Evolutionary conservation across 2,888 invertebrate species (phyloP).

Genomic region (Cerastis leucographa): DNA sequence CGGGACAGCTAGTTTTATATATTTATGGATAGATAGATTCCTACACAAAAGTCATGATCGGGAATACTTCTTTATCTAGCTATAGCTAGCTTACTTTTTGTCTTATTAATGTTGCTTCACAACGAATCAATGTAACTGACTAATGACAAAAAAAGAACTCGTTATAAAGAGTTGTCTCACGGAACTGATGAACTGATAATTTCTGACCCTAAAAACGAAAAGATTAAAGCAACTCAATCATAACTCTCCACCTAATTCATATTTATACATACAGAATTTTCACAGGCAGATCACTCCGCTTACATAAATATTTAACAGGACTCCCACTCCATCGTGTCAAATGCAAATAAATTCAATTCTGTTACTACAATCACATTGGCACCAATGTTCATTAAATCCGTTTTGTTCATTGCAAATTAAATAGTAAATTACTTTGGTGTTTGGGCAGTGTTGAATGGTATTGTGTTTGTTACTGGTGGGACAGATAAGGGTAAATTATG

Average conservation of each 20-base stretch:
- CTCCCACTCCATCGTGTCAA: constrained; percentile 64
- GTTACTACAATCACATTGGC: constrained; percentile 66
- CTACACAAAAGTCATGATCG: not conserved
- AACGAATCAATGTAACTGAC: not conserved
- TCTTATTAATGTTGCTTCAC: not conserved
- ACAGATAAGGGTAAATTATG: constrained; percentile 11
- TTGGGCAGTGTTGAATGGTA: constrained; percentile 21
- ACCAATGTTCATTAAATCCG: constrained; percentile 69
- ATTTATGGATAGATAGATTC: no score
- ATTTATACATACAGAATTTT: constrained; percentile 66
- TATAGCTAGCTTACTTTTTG: not conserved
- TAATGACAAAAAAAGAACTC: not conserved
- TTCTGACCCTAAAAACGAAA: not conserved
- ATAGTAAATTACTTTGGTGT: constrained; percentile 58
- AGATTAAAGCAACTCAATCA: constrained; percentile 8
- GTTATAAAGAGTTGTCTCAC: not conserved
- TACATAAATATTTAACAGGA: constrained; percentile 69
- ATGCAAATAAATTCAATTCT: constrained; percentile 73
- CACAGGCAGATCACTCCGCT: constrained; percentile 49
- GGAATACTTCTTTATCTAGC: not conserved
- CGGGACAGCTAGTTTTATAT: no score
- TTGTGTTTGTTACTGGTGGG: constrained; percentile 1
- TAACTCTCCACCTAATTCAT: constrained; percentile 47
- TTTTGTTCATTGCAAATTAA: constrained; percentile 66
- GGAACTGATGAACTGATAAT: not conserved